Percentiles rank a stretch among this genome's conserved stretches.
Evolutionary conservation across 2,797 vertebrate species (phyloP).

Genomic region (Tolypeutes matacus): DNA sequence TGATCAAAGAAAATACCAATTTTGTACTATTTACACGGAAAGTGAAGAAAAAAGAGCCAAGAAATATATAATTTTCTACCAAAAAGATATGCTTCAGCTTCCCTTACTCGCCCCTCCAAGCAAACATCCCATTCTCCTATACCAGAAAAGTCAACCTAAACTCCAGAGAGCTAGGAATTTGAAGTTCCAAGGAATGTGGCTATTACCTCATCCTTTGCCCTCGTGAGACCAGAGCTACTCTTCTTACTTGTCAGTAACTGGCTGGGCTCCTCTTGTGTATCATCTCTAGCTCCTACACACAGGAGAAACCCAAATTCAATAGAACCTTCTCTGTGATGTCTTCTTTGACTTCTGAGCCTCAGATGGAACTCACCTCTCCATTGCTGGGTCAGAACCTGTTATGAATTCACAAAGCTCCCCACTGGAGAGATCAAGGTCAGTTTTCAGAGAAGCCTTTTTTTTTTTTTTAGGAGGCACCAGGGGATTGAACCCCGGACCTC

Average conservation of each 20-base stretch:
- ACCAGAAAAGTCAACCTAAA: background rate
- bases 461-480: too few species aligned
- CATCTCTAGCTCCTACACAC: background rate
- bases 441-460: background rate
- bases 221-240: background rate
- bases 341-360: background rate
- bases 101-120: background rate
- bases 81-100: background rate
- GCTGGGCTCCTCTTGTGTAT: background rate
- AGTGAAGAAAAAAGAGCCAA: background rate
- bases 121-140: background rate
- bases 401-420: background rate
- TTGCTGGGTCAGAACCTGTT: background rate
- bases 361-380: background rate
- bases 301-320: background rate
- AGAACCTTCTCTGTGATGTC: background rate
- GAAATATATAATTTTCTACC: background rate
- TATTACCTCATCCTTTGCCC: background rate
- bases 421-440: background rate
- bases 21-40: background rate
- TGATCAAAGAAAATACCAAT: conserved; percentile 1
- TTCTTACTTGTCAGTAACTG: background rate
- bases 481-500: too few species aligned
- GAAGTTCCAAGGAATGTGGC: background rate
- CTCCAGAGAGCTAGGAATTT: background rate